phyloP scores from a whole-genome alignment of 2,797 vertebrate species.

The Apogon talboti region DNA sequence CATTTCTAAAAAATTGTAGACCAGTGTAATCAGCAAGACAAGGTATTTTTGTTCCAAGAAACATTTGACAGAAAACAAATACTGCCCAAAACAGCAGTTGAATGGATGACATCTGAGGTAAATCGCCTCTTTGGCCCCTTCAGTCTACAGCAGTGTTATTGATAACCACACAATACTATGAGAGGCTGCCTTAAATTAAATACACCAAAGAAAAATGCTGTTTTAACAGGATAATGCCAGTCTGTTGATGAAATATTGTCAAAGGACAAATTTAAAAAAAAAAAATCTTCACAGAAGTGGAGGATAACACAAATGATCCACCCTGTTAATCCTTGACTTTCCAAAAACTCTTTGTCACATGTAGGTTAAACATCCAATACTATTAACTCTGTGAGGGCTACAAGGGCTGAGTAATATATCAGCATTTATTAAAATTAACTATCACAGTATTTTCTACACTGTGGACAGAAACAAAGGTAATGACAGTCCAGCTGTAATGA shows the following conservation, averaged over 20 bases:
- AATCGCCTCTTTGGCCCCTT: conserved; percentile 62
- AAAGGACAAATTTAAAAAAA: conserved; percentile 24
- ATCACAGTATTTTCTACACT: not conserved
- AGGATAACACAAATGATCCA: conserved; percentile 6
- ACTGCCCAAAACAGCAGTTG: conserved; percentile 29
- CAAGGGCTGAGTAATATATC: conserved; percentile 2
- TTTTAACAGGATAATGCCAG: conserved; percentile 20
- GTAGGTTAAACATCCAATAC: conserved; percentile 28
- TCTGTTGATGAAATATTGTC: conserved; percentile 6
- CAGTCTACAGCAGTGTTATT: conserved; percentile 28
- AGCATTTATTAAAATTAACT: not conserved
- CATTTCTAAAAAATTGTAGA: no score
- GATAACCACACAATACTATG: conserved; percentile 29
- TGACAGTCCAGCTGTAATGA: not conserved
- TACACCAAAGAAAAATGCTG: not conserved
- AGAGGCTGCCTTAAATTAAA: conserved; percentile 21
- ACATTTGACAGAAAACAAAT: conserved; percentile 9
- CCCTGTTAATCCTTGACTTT: conserved; percentile 7
- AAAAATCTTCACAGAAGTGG: not conserved
- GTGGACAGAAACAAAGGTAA: not conserved
- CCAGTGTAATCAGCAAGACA: not conserved
- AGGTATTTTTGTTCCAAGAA: conserved; percentile 27
- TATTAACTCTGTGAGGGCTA: not conserved
- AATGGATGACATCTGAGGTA: conserved; percentile 36
- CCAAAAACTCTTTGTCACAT: not conserved